Base-by-base conservation (phyloP, 2,113 vertebrate species). In the Laticauda colubrina region DNA sequence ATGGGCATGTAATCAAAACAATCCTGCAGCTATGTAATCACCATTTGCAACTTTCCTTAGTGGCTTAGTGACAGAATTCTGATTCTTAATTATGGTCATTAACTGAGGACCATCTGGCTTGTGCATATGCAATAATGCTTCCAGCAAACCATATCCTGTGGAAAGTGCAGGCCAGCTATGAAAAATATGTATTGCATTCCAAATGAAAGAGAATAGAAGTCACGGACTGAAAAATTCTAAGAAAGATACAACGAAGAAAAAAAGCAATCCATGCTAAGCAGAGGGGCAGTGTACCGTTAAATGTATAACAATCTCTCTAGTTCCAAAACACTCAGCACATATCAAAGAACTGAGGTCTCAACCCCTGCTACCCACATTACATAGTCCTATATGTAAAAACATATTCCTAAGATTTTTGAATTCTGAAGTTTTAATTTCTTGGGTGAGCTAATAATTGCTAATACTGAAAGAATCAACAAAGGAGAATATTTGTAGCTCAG, bases 261-360 rank as follows among this genome's bases (percentile, higher is more conserved):
- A 0, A 92, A 0, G 3, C 89, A 91, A 18, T 10, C 57, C 89
- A 54, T 92, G 91, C 91, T 90, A 93, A 85, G 85, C 69, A 61
- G 61, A 95, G 91, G 94, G 94, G 92, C 87, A 93, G 87, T 75
- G 92, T 92, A 91, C 61, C 89, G 45, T 94, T 95, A 94, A 96
- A 91, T 0, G 0, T 92, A 14, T 85, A 93, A 94, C 91, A 90
- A 54, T 89, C n/a, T 95, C 85, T 91, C 92, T 91, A 89, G 53
- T 93, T 95, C 56, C 61, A 92, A 94, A 88, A 90, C 90, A 91
- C 75, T 85, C 85, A 95, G 85, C 64, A 87, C 85, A 93, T 91
- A 94, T 95, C 93, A 96, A 96, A 95, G 81, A 14, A 18, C 81
- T 94, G 91, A 95, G 91, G 0, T 86, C 89, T 93, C 0, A 51